A percentile compares a stretch with the other conserved stretches of the same genome.
phyloP scores from a whole-genome alignment of 2,113 vertebrate genomes.

The Pelecanus crispus region DNA sequence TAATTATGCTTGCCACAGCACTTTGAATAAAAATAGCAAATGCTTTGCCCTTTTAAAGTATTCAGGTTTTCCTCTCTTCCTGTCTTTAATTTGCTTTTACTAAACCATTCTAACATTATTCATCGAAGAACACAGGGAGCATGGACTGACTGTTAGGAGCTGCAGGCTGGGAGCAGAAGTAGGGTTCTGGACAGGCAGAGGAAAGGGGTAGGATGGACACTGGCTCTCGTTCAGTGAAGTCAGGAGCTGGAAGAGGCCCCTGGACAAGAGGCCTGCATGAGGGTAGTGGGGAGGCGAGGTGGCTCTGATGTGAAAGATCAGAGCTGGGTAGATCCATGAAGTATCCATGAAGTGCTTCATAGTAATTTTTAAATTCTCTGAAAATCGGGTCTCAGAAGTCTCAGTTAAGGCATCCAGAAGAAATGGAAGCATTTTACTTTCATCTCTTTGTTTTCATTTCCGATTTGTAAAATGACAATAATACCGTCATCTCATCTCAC shows the following conservation, averaged over 20 bases:
- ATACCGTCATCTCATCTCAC: background rate
- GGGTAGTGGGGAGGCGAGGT: background rate
- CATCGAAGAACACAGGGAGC: background rate
- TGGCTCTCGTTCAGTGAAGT: background rate
- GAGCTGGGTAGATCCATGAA: background rate
- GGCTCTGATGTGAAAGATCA: background rate
- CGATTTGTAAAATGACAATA: background rate
- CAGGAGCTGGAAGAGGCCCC: background rate
- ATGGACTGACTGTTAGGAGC: background rate
- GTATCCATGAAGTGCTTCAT: background rate
- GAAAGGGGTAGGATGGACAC: background rate
- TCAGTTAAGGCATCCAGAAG: background rate
- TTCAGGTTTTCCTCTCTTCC: background rate
- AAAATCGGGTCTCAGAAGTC: background rate
- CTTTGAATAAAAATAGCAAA: background rate
- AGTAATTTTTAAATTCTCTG: background rate
- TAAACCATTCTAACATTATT: background rate
- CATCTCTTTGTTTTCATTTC: slow-evolving; percentile 1
- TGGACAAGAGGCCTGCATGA: background rate
- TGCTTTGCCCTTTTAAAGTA: slow-evolving; percentile 11
- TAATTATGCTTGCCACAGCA: background rate
- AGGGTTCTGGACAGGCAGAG: background rate
- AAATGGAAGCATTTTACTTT: slow-evolving; percentile 10
- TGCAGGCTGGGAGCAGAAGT: background rate
- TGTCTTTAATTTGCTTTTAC: background rate